Percentiles rank a stretch among this genome's conserved stretches.
These are phyloP conservation scores for Odontamblyopus rebecca DNA, from an alignment of 2,797 vertebrate genomes.

Conservation along the genomic window DNA sequence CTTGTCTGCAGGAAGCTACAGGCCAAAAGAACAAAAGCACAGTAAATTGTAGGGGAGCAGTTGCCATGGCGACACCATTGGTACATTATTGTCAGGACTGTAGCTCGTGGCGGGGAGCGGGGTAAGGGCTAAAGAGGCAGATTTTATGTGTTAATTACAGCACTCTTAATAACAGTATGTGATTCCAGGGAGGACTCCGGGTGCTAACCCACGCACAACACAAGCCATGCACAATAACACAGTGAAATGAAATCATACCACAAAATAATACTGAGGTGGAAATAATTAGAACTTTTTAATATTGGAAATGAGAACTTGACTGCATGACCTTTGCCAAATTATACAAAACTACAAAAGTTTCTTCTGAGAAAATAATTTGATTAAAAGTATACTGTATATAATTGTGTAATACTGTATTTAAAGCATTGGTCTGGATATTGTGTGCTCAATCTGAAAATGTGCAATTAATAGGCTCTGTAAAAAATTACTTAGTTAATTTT, in stretches of 20 bases:
- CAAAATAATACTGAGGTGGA: not conserved
- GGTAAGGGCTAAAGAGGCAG: conserved; percentile 26
- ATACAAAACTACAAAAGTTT: not conserved
- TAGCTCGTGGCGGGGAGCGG: conserved; percentile 20
- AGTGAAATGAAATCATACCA: not conserved
- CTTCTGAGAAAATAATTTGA: not conserved
- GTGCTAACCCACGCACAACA: conserved; percentile 30
- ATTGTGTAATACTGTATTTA: not conserved
- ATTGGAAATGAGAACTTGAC: not conserved
- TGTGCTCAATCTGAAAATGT: not conserved
- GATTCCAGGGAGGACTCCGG: conserved; percentile 34
- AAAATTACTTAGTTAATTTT: too few species aligned
- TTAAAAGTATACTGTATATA: not conserved
- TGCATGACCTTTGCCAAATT: not conserved
- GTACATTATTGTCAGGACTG: conserved; percentile 47
- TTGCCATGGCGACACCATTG: conserved; percentile 72
- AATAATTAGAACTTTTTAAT: not conserved
- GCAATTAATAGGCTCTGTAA: not conserved
- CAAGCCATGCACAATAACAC: conserved; percentile 2
- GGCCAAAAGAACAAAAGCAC: conserved; percentile 63
- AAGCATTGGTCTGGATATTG: not conserved
- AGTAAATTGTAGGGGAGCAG: conserved; percentile 68
- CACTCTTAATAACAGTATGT: conserved; percentile 60
- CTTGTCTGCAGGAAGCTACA: conserved; percentile 39
- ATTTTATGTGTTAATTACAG: conserved; percentile 66